Percentiles rank a stretch among this genome's conserved stretches.
phyloP scores from a whole-genome alignment of 35 echinoderm and acorn worm species.

The Stichopus chloronotus region DNA sequence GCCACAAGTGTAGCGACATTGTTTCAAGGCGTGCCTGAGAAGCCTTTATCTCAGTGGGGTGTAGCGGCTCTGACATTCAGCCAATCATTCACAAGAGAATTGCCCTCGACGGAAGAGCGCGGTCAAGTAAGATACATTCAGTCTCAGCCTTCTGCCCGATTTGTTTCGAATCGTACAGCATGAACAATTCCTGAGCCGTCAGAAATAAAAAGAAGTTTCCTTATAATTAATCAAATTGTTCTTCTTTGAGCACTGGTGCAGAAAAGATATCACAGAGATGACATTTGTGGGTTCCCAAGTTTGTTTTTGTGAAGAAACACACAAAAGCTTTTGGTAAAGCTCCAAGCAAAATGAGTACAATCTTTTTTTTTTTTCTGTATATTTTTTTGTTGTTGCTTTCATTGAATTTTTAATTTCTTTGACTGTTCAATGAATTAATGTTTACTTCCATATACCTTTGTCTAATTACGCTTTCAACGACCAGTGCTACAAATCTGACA shows the following conservation, averaged over 20 bases:
- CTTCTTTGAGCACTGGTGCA: neutral
- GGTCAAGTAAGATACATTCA: neutral
- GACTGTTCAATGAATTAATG: too few species aligned
- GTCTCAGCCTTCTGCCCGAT: neutral
- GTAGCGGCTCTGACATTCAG: neutral
- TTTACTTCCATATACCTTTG: too few species aligned
- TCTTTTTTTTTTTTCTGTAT: too few species aligned
- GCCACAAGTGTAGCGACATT: slow-evolving; percentile 7
- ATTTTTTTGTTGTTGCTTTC: too few species aligned
- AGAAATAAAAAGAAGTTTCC: neutral
- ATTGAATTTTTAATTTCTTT: too few species aligned
- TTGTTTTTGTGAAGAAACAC: too few species aligned
- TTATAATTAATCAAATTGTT: slow-evolving; percentile 4
- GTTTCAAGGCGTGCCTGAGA: slow-evolving; percentile 18
- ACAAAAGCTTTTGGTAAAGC: too few species aligned
- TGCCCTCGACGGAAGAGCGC: neutral
- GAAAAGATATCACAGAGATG: neutral
- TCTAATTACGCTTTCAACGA: too few species aligned
- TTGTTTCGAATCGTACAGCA: neutral
- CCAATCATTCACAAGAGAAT: neutral
- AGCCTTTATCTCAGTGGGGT: neutral
- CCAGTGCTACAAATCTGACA: too few species aligned
- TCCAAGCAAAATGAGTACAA: too few species aligned
- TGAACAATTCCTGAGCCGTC: neutral
- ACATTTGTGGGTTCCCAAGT: too few species aligned